Conservation (phyloP, 2,797 vertebrate species). For the Trichosurus vulpecula region DNA sequence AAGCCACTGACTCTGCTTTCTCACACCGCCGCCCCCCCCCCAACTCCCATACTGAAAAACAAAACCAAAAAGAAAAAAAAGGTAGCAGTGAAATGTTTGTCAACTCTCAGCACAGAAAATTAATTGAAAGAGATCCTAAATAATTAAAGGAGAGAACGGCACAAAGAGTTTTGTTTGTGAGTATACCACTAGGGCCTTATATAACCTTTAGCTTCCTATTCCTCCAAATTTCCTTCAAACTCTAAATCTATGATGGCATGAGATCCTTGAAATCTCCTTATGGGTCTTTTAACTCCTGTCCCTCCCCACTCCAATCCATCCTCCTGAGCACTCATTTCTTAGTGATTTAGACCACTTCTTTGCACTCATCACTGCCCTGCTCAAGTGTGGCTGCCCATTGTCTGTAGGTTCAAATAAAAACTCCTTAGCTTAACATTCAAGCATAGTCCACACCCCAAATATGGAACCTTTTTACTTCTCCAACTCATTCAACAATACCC, state of each 20-base stretch:
- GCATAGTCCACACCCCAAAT: neutral
- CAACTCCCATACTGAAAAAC: neutral
- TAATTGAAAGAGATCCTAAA: conserved; percentile 74
- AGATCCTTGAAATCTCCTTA: neutral
- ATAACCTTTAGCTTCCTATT: conserved; percentile 8
- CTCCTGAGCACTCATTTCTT: neutral
- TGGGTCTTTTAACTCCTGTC: neutral
- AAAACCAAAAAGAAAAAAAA: neutral
- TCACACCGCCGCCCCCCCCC: neutral
- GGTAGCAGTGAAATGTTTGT: conserved; percentile 14
- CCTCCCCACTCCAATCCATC: neutral
- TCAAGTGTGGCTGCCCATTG: neutral
- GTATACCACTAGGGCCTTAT: conserved; percentile 40
- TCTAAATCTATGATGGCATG: neutral
- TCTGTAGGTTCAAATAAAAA: neutral
- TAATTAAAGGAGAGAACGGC: conserved; percentile 66
- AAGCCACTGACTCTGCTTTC: neutral
- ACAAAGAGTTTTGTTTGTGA: conserved; percentile 25
- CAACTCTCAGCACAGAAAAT: conserved; percentile 74
- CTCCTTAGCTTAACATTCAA: neutral
- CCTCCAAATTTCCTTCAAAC: neutral
- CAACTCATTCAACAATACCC: neutral
- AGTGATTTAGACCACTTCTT: neutral
- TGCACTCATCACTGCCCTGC: conserved; percentile 7
- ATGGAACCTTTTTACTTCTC: neutral